Evolutionary conservation across 2,113 vertebrate genomes (phyloP), one percentile per base, ranked within the genome.

Genomic region (Oostethus manadensis): DNA sequence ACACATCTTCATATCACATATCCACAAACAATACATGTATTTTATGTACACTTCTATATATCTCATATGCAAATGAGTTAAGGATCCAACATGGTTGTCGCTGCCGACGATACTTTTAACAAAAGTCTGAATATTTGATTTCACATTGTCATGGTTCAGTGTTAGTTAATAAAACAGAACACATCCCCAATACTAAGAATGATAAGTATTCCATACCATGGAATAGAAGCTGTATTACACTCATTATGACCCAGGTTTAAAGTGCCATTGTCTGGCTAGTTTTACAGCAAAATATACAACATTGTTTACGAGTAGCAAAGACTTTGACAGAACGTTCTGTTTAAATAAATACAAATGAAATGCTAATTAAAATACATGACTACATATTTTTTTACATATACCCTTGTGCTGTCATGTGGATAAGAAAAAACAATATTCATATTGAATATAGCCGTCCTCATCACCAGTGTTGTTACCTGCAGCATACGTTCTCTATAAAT

Each of bases 41-140:
- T 64, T 26, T 83, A 78, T 81, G 62, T 81, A 80, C 74, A 84
- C 40, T 56, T 57, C 55, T 68, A 66, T 70, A 58, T 65, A 53
- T 54, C 53, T 48, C 50, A 47, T 17, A 45, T 47, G 57, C 53
- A 6, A 1, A 58, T 18, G 35, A 68, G 45, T 53, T 23, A 26
- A 66, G 43, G 45, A 58, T 33, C n/a, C 51, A n/a, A 20, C 51
- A 35, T 33, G 26, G 29, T 29, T 44, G 40, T 11, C 56, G 10
- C 47, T 33, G 26, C 46, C 50, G 43, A 23, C 56, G 15, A 9
- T 66, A 54, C 16, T 1, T 42, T 29, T 59, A 40, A 33, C 47
- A 56, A 16, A 21, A 20, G 51, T 47, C 66, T 29, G 8, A 26
- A 46, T 61, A 60, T 59, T 64, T 55, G 29, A 64, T 44, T 65